A percentile compares a stretch with the other conserved stretches of the same genome.
Evolutionary conservation across 2,888 invertebrate genomes (phyloP).

Genomic region (Cataglyphis albicans): DNA sequence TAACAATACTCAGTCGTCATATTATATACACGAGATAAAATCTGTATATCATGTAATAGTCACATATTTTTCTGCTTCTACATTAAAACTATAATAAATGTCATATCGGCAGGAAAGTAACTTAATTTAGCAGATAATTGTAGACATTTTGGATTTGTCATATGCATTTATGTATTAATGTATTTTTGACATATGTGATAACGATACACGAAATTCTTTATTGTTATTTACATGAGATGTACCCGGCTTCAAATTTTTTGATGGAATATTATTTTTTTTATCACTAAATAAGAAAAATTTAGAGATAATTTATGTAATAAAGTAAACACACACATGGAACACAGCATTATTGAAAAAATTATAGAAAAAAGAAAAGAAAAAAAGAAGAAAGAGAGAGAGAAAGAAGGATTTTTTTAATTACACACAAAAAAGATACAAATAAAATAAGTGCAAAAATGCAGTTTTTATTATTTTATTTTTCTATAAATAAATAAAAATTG

Average conservation of each 20-base stretch:
- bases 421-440: background rate
- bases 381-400: no score
- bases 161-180: conserved; percentile 7
- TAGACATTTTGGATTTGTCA: conserved; percentile 13
- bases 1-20: conserved; percentile 25
- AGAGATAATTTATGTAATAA: background rate
- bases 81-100: background rate
- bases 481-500: background rate
- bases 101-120: background rate
- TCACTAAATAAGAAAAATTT: background rate
- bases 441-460: conserved; percentile 1
- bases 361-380: background rate
- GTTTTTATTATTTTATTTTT: background rate
- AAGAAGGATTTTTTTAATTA: background rate
- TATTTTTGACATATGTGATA: conserved; percentile 34
- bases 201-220: conserved; percentile 2
- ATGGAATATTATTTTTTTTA: conserved; percentile 1
- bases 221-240: conserved; percentile 16
- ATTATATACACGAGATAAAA: background rate
- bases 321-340: background rate
- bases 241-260: background rate
- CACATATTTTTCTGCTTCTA: conserved; percentile 2
- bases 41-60: conserved; percentile 17
- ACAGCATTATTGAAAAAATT: background rate
- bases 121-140: conserved; percentile 10